Conservation (phyloP, 2,113 vertebrate species). For the Pluvianellus socialis region DNA sequence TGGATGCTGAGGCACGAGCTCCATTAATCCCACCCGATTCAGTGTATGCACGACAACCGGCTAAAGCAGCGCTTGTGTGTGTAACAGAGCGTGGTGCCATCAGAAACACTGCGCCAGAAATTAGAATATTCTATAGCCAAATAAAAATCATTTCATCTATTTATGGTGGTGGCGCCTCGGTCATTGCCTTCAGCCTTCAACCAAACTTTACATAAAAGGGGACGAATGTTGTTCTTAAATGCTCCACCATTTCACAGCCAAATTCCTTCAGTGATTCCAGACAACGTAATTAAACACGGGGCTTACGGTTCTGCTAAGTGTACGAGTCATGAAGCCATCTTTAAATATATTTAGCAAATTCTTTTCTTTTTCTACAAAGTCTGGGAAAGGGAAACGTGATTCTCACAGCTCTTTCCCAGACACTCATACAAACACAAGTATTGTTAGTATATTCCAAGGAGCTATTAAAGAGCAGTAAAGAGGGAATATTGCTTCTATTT, state of each 20-base stretch:
- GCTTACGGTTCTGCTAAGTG: background rate
- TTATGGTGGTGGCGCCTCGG: background rate
- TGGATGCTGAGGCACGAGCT: background rate
- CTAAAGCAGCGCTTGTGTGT: background rate
- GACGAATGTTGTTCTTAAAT: background rate
- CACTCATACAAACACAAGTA: slow-evolving; percentile 32
- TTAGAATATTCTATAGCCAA: background rate
- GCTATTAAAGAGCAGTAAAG: slow-evolving; percentile 3
- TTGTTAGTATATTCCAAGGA: slow-evolving; percentile 26
- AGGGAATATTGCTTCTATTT: slow-evolving; percentile 24
- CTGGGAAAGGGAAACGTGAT: slow-evolving; percentile 54
- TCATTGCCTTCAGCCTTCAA: background rate
- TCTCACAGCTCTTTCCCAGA: slow-evolving; percentile 56
- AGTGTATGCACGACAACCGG: background rate
- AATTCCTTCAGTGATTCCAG: slow-evolving; percentile 25
- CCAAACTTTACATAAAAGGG: background rate
- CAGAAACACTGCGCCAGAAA: background rate
- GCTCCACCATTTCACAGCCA: background rate
- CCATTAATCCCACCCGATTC: background rate
- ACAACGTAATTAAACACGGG: slow-evolving; percentile 30
- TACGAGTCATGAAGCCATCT: background rate
- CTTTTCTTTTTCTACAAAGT: slow-evolving; percentile 23
- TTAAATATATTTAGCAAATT: slow-evolving; percentile 46
- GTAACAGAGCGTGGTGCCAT: fast-evolving
- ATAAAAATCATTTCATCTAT: background rate